Percentiles rank a stretch among this genome's conserved stretches.
phyloP scores from a whole-genome alignment of 2,888 invertebrate genomes.

The Andrena fulva region DNA sequence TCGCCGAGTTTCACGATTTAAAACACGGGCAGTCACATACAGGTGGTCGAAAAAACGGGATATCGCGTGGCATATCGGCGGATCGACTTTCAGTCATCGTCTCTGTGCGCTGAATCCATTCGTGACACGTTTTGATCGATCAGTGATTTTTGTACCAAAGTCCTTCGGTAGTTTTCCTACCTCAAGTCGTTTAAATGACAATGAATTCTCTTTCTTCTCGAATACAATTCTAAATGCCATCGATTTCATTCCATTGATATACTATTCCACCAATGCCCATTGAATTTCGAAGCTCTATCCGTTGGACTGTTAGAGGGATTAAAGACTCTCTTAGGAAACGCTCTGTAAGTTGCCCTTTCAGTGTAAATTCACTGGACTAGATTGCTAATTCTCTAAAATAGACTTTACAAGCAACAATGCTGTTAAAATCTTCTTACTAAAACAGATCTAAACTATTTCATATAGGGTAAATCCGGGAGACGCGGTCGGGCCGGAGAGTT shows the following conservation, averaged over 20 bases:
- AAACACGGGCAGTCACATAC: conserved; percentile 16
- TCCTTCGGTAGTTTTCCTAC: conserved; percentile 1
- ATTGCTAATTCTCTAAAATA: no score
- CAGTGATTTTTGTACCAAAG: conserved; percentile 31
- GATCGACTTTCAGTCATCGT: conserved; percentile 35
- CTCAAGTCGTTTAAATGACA: conserved; percentile 23
- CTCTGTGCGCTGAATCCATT: conserved; percentile 33
- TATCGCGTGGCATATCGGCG: conserved; percentile 26
- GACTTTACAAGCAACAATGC: no score
- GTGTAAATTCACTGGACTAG: no score
- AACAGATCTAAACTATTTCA: no score
- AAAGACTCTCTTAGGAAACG: no score
- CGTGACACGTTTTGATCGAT: conserved; percentile 43
- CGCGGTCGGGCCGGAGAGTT: no score
- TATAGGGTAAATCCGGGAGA: no score
- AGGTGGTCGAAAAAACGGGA: conserved; percentile 2
- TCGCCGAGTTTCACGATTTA: conserved; percentile 14
- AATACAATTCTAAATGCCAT: background rate
- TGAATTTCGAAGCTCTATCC: background rate
- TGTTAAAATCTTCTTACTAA: no score
- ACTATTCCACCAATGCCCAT: background rate
- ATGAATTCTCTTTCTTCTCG: conserved; percentile 1
- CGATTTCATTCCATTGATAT: background rate
- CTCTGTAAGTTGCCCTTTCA: no score
- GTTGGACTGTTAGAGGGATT: background rate